These are phyloP conservation scores for Caenorhabditis briggsae DNA, from an alignment of 1,140 invertebrate species.

Conservation along the genomic window DNA sequence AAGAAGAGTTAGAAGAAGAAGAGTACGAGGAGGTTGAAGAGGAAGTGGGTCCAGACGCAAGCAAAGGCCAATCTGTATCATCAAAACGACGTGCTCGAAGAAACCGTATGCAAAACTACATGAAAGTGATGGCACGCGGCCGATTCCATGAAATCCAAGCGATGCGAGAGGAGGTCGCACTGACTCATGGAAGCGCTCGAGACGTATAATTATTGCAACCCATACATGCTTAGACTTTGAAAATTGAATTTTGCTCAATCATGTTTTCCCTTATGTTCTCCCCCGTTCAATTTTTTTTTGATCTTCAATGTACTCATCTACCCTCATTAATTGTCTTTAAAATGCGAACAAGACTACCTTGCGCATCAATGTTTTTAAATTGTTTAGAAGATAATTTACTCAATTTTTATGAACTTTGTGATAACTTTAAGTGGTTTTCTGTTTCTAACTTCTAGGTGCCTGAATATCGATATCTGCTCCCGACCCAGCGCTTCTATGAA, in stretches of 20 bases:
- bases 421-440: not conserved
- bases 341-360: not conserved
- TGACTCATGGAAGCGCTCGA: slow-evolving; percentile 27
- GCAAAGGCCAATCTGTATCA: slow-evolving; percentile 40
- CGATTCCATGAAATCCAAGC: slow-evolving; percentile 75
- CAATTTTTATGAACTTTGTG: slow-evolving; percentile 56
- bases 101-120: slow-evolving; percentile 69
- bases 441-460: not conserved
- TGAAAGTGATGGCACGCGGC: slow-evolving; percentile 74
- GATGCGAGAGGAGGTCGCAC: slow-evolving; percentile 68
- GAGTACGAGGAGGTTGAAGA: slow-evolving; percentile 51
- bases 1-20: slow-evolving; percentile 61
- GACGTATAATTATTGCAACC: not conserved
- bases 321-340: not conserved
- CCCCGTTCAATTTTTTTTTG: slow-evolving; percentile 48
- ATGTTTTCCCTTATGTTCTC: slow-evolving; percentile 44
- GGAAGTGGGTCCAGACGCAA: slow-evolving; percentile 56
- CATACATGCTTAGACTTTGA: slow-evolving; percentile 22
- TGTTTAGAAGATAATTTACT: slow-evolving; percentile 5
- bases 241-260: slow-evolving; percentile 26
- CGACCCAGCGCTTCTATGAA: not conserved
- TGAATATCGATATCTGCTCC: slow-evolving; percentile 36
- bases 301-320: slow-evolving; percentile 7
- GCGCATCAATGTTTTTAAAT: not conserved
- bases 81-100: slow-evolving; percentile 65